Percentiles rank a stretch among this genome's conserved stretches.
Conservation (phyloP, 2,888 invertebrate genomes). For the Hirtodrosophila alboralis region DNA sequence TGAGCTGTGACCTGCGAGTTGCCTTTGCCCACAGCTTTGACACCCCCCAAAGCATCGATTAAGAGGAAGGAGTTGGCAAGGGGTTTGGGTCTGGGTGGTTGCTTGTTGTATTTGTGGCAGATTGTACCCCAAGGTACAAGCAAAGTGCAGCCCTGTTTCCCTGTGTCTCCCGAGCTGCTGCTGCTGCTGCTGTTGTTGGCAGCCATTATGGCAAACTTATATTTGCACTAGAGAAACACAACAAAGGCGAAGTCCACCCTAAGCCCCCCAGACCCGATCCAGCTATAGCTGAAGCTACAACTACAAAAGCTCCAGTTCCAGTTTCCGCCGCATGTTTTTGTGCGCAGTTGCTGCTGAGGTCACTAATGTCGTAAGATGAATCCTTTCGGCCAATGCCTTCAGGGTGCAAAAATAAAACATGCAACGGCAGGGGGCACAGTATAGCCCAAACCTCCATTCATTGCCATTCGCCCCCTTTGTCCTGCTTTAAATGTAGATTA, state of each 20-base stretch:
- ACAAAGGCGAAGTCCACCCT: slow-evolving; percentile 68
- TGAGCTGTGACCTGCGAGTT: slow-evolving; percentile 36
- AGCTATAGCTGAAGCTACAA: slow-evolving; percentile 1
- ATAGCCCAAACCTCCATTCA: slow-evolving; percentile 2
- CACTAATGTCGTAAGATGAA: slow-evolving; percentile 82
- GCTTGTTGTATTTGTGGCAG: slow-evolving; percentile 65
- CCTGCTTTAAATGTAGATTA: slow-evolving; percentile 73
- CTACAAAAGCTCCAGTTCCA: slow-evolving; percentile 17
- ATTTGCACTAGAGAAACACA: slow-evolving; percentile 70
- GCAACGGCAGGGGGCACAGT: slow-evolving; percentile 32
- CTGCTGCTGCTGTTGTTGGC: slow-evolving; percentile 65
- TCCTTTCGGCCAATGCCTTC: slow-evolving; percentile 79
- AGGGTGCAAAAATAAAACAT: slow-evolving; percentile 80
- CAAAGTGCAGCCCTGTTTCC: slow-evolving; percentile 44
- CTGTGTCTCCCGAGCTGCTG: slow-evolving; percentile 12
- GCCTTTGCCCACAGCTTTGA: slow-evolving; percentile 65
- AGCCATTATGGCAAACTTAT: slow-evolving; percentile 79
- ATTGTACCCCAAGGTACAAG: slow-evolving; percentile 76
- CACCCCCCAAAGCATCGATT: slow-evolving; percentile 52
- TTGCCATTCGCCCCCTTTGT: background rate
- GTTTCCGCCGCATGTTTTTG: slow-evolving; percentile 54
- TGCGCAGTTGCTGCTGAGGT: slow-evolving; percentile 80
- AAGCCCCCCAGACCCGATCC: slow-evolving; percentile 14
- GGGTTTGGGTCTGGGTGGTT: slow-evolving; percentile 12
- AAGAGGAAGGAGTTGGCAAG: slow-evolving; percentile 3